Conservation (phyloP, 1,140 invertebrate species). For the Nasonia vitripennis region DNA sequence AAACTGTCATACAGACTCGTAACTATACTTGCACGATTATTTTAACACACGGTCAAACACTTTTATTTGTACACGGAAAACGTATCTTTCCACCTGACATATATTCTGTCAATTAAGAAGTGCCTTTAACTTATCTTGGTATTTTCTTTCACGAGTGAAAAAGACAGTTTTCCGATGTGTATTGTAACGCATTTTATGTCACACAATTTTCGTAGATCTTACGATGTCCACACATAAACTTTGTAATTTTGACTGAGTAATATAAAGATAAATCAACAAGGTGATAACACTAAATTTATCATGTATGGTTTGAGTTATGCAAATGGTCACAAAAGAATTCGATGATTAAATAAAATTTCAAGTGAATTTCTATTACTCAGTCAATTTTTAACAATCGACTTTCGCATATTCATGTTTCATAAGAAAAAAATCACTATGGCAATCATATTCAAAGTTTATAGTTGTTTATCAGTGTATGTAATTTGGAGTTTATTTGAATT, state of each 20-base stretch:
- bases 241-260: constrained; percentile 37
- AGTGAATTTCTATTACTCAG: constrained; percentile 20
- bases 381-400: constrained; percentile 33
- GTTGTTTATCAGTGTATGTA: constrained; percentile 5
- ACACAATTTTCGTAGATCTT: constrained; percentile 22
- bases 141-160: background rate
- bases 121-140: background rate
- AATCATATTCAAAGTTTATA: background rate
- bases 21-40: background rate
- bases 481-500: constrained; percentile 37
- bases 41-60: background rate
- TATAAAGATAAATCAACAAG: background rate
- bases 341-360: no score
- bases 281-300: background rate
- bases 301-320: no score
- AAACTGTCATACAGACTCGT: background rate
- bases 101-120: background rate
- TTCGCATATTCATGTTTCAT: constrained; percentile 13
- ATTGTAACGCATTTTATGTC: constrained; percentile 3
- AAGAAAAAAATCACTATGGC: background rate
- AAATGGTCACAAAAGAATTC: no score
- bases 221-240: background rate
- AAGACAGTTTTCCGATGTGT: background rate
- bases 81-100: background rate
- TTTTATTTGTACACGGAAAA: background rate